These are phyloP conservation scores for Rhea americana DNA, from an alignment of 2,113 vertebrate species.

Conservation along the genomic window DNA sequence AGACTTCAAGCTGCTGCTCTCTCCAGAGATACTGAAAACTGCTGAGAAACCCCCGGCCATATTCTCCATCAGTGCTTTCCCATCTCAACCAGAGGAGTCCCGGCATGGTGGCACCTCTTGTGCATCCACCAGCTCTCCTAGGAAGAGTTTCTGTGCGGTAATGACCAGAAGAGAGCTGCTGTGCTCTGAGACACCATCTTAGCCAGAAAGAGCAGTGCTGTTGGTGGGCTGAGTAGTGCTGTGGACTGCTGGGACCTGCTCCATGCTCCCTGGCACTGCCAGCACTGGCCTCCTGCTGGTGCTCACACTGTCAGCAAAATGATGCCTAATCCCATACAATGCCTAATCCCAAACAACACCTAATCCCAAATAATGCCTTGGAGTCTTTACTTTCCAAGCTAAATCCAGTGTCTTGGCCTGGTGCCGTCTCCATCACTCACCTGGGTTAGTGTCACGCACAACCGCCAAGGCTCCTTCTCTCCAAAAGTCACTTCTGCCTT, in stretches of 20 bases:
- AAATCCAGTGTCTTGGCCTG: neutral
- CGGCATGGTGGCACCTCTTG: neutral
- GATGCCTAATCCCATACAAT: neutral
- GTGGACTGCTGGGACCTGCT: neutral
- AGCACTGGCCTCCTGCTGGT: neutral
- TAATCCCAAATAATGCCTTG: neutral
- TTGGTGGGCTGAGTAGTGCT: neutral
- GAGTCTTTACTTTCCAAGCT: neutral
- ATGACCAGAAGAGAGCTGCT: neutral
- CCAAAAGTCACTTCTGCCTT: neutral
- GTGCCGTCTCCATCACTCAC: neutral
- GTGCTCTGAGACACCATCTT: neutral
- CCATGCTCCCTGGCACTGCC: neutral
- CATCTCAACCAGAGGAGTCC: neutral
- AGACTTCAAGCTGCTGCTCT: neutral
- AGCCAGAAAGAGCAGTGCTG: neutral
- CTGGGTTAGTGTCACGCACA: neutral
- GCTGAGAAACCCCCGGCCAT: neutral
- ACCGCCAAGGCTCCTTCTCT: neutral
- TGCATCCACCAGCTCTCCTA: neutral
- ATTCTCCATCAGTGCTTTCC: neutral
- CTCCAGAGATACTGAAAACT: neutral
- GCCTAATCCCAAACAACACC: neutral
- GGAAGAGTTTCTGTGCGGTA: neutral
- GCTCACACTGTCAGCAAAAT: neutral